Base-by-base conservation (phyloP, 2,797 vertebrate genomes). In the Pogonophryne albipinna region DNA sequence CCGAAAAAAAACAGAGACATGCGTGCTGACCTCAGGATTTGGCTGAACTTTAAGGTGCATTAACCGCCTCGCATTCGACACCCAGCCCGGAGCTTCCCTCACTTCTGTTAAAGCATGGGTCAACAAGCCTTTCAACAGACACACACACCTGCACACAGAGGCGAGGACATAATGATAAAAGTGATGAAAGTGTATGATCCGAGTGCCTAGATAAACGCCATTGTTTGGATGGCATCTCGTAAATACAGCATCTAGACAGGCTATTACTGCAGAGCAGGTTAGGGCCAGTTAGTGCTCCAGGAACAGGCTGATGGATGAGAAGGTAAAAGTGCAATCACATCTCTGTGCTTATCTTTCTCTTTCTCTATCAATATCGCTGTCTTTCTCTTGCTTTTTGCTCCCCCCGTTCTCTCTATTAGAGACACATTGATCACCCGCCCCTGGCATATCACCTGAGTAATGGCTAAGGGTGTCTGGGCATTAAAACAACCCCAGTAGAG, bases 401-500 rank as follows among this genome's bases (percentile, higher is more conserved):
- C 52, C 73, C 74, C 19, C 14, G 1, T 64, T 72, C 78, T 73
- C 80, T 82, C 85, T 90, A 87, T 90, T 90, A 92, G 90, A 88
- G 90, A 88, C 92, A 90, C 93, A 95, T 95, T 93, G 94, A 95
- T 95, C 94, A 94, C 80, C 79, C 65, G 74, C 74, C 19, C 46
- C 84, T 92, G 92, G 87, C 91, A 92, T 72, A 92, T 93, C 91
- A 93, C 92, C 91, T 93, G 92, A 94, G 93, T 95, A 94, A 95
- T 95, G 91, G 89, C 89, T 76, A 88, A 92, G 91, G 92, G 86
- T 91, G 93, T 93, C 93, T 93, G 87, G 90, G 91, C 76, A 88
- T 84, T 93, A 90, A 92, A 92, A 89, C 89, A 71, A 87, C 74
- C 79, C 56, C 76, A 34, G 46, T 52, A 53, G 68, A 85, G 86